Base-by-base conservation (phyloP, 2,113 vertebrate genomes). In the Poecilia latipinna region DNA sequence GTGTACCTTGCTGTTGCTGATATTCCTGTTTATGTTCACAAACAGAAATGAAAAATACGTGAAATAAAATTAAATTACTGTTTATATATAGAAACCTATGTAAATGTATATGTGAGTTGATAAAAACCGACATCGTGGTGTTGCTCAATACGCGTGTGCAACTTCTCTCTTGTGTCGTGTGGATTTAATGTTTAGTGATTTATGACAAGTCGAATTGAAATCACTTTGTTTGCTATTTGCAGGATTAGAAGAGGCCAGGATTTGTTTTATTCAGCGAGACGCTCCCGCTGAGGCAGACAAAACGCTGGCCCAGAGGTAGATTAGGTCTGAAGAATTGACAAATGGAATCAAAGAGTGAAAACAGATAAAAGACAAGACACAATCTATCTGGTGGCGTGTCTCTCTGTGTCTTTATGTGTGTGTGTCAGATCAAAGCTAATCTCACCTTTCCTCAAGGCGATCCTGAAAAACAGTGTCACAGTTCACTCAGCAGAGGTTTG, bases 141-240 rank as follows among this genome's bases (percentile, higher is more conserved):
- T 11, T 37, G 35, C 8, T 37, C 35, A 37, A 10, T 37, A 0
- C 35, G 0, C 35, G 8, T 19, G 15, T 48, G 15, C 44, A 48
- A 15, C 44, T 17, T 82, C 85, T 86, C 84, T 83, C 73, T 83
- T 42, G 8, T 75, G 79, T 84, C 77, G 61, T 67, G 80, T 64
- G 66, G 68, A 83, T 66, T 79, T 86, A 78, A 85, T 75, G 72
- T 77, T 81, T 72, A 61, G 57, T 80, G 83, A 86, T 85, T 90
- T 57, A 84, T 79, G 86, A 88, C 86, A 86, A 84, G 88, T 91
- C 84, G 88, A 88, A 92, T 80, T 64, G n/a, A 88, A 88, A 84
- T 88, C 74, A 70, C 80, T 65, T 74, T 85, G 64, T 68, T 70
- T 82, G 35, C 10, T 37, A 37, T 79, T 82, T 80, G 35, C 68